These are phyloP conservation scores for Stegostoma tigrinum DNA, from an alignment of 2,113 vertebrate genomes.

Conservation along the genomic window DNA sequence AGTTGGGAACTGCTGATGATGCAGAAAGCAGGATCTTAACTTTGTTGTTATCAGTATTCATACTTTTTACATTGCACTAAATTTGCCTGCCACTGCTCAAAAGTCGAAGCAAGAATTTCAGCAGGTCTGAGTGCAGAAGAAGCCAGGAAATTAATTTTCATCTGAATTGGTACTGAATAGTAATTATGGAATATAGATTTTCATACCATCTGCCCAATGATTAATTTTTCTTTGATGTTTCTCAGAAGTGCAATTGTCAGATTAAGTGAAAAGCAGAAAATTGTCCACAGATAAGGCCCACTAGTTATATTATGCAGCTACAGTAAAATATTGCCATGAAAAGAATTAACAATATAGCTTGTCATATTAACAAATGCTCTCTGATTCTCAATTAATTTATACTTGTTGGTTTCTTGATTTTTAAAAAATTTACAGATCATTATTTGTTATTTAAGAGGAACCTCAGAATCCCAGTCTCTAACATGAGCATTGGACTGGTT, in stretches of 20 bases:
- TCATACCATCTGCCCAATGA: conserved; percentile 21
- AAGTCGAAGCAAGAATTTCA: conserved; percentile 18
- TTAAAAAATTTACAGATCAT: neutral
- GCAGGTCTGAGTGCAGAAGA: conserved; percentile 16
- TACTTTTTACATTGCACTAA: neutral
- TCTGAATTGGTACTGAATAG: neutral
- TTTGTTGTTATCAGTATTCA: neutral
- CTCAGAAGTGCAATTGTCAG: conserved; percentile 5
- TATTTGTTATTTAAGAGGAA: neutral
- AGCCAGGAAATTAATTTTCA: conserved; percentile 4
- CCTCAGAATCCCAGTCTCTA: neutral
- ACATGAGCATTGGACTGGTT: neutral
- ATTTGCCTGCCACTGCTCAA: neutral
- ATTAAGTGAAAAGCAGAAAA: conserved; percentile 12
- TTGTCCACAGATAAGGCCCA: neutral
- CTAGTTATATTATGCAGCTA: neutral
- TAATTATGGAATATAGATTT: conserved; percentile 18
- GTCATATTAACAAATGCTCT: neutral
- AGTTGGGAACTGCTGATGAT: conserved; percentile 2
- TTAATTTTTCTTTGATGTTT: conserved; percentile 9
- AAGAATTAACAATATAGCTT: neutral
- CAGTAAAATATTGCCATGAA: neutral
- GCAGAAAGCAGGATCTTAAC: neutral
- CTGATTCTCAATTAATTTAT: neutral
- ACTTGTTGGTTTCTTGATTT: neutral